Percentiles rank a stretch among this genome's conserved stretches.
These are phyloP conservation scores for Lasiurus borealis DNA, from an alignment of 2,113 vertebrate genomes.

Conservation along the genomic window DNA sequence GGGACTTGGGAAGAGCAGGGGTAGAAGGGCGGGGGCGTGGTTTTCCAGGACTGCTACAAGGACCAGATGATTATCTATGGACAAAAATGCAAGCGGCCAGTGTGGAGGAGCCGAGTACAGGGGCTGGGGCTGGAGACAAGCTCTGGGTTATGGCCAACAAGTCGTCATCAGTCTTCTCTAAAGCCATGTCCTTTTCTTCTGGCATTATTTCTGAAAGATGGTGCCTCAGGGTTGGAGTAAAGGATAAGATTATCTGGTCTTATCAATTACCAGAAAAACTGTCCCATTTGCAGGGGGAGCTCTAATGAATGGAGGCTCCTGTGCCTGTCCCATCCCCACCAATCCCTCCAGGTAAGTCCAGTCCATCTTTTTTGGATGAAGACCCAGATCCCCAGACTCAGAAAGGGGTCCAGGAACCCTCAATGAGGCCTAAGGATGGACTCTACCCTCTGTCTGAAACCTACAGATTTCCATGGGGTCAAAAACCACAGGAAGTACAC, in stretches of 20 bases:
- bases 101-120: no score
- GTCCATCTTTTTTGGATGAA: background rate
- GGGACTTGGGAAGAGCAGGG: background rate
- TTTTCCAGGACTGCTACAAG: background rate
- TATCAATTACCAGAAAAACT: background rate
- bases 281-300: background rate
- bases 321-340: background rate
- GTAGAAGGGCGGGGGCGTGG: no score
- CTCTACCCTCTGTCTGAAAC: slow-evolving; percentile 7
- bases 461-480: background rate
- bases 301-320: background rate
- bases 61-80: background rate
- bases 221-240: slow-evolving; percentile 8
- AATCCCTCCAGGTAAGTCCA: background rate
- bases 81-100: background rate
- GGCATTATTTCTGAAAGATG: background rate
- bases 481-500: background rate
- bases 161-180: background rate
- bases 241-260: background rate
- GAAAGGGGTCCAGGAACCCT: background rate
- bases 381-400: background rate
- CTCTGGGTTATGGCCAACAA: background rate
- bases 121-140: background rate
- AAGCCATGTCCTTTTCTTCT: background rate
- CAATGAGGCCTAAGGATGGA: background rate